Evolutionary conservation across 1,140 invertebrate species (phyloP).

Genomic region (Lordiphosa collinella): DNA sequence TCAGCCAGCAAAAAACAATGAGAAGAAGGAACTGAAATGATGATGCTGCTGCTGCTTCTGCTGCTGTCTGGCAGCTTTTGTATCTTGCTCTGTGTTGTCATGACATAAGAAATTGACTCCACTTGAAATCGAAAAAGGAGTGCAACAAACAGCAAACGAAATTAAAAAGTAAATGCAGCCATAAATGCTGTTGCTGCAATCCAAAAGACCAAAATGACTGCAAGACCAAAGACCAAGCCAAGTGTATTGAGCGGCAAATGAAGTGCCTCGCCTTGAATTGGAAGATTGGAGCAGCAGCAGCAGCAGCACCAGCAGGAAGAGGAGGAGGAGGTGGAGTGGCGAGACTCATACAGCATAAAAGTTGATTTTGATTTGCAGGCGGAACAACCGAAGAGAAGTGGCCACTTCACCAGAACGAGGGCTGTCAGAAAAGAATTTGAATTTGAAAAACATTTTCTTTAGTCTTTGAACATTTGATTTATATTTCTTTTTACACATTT

Average conservation of each 20-base stretch:
- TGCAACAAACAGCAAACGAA: conserved; percentile 63
- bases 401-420: neutral
- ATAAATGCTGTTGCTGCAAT: conserved; percentile 46
- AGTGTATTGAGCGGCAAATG: conserved; percentile 33
- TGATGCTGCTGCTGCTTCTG: conserved; percentile 24
- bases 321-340: neutral
- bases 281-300: conserved; percentile 25
- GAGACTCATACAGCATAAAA: conserved; percentile 19
- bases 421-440: too few relatives aligned
- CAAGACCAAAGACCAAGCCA: neutral
- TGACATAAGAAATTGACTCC: conserved; percentile 78
- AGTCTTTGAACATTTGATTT: too few relatives aligned
- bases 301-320: conserved; percentile 13
- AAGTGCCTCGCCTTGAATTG: conserved; percentile 46
- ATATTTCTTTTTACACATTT: too few relatives aligned
- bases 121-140: conserved; percentile 76
- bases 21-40: neutral
- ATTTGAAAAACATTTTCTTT: too few relatives aligned
- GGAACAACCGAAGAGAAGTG: conserved; percentile 1
- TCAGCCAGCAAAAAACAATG: conserved; percentile 37
- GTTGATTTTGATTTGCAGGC: conserved; percentile 37
- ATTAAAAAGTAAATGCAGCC: conserved; percentile 74
- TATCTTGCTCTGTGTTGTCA: conserved; percentile 58
- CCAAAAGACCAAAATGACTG: neutral
- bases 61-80: conserved; percentile 43